Percentiles rank a stretch among this genome's conserved stretches.
phyloP scores from a whole-genome alignment of 2,888 invertebrate genomes.

The Margaritifera margaritifera region DNA sequence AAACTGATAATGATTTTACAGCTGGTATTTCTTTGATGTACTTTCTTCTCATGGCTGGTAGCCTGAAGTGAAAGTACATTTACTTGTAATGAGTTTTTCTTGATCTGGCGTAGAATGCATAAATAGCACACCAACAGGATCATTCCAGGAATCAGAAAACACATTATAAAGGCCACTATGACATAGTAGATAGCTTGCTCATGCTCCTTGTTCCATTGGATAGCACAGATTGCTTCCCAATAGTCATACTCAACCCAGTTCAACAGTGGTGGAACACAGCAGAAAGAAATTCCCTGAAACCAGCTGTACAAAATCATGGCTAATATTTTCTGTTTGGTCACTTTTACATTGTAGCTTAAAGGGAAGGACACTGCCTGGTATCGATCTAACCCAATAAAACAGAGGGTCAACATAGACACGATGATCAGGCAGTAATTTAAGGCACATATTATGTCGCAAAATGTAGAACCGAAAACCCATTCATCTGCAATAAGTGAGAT shows the following conservation, averaged over 20 bases:
- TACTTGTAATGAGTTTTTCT: conserved; percentile 19
- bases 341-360: conserved; percentile 49
- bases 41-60: not conserved
- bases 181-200: conserved; percentile 59
- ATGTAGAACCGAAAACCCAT: conserved; percentile 39
- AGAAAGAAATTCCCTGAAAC: conserved; percentile 65
- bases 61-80: conserved; percentile 1
- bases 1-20: conserved; percentile 51
- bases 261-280: conserved; percentile 50
- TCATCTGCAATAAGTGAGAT: conserved; percentile 45
- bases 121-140: conserved; percentile 57
- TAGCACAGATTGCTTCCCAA: conserved; percentile 70
- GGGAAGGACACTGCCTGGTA: conserved; percentile 65
- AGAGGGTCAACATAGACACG: conserved; percentile 70
- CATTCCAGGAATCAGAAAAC: conserved; percentile 63
- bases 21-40: conserved; percentile 8
- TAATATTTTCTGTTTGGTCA: conserved; percentile 43
- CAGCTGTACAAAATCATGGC: conserved; percentile 57
- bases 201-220: conserved; percentile 62
- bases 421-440: conserved; percentile 71
- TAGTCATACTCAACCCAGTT: conserved; percentile 70
- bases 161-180: conserved; percentile 59
- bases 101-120: conserved; percentile 45
- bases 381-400: conserved; percentile 69
- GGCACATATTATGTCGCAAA: conserved; percentile 64